A percentile compares a stretch with the other conserved stretches of the same genome.
These are phyloP conservation scores for Cinclus mexicanus DNA, from an alignment of 2,113 vertebrate species.

Conservation along the genomic window DNA sequence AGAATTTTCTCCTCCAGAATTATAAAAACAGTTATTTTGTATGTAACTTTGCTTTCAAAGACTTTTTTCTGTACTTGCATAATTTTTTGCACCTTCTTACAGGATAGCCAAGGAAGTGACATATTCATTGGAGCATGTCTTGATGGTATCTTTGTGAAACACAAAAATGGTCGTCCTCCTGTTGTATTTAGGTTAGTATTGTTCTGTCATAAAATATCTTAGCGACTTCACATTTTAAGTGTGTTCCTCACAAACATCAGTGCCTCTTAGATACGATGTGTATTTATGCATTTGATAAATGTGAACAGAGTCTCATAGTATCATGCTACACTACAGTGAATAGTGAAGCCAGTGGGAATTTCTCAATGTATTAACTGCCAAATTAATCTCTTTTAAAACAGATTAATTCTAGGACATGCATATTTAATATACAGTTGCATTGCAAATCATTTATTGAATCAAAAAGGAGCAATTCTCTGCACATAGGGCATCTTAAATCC, in stretches of 20 bases:
- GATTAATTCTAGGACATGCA: neutral
- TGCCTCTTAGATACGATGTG: neutral
- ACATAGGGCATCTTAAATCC: neutral
- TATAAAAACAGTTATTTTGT: neutral
- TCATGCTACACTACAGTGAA: neutral
- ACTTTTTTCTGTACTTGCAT: neutral
- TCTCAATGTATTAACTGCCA: neutral
- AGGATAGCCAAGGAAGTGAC: conserved; percentile 94
- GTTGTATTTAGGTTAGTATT: conserved; percentile 85
- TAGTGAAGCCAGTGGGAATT: neutral
- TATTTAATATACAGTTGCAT: neutral
- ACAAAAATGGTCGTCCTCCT: conserved; percentile 89
- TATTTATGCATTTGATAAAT: neutral
- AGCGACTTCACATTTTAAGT: neutral
- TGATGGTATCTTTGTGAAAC: conserved; percentile 94
- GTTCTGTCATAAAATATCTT: neutral
- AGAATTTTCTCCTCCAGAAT: neutral
- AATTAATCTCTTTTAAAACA: neutral
- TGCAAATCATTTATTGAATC: neutral
- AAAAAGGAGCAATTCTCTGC: neutral
- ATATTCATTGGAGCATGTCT: conserved; percentile 91
- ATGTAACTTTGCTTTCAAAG: neutral
- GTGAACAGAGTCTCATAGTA: neutral
- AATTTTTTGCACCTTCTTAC: neutral
- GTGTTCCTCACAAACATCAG: neutral